Evolutionary conservation across 2,888 invertebrate genomes (phyloP).

Genomic region (Syrista parreyssii): DNA sequence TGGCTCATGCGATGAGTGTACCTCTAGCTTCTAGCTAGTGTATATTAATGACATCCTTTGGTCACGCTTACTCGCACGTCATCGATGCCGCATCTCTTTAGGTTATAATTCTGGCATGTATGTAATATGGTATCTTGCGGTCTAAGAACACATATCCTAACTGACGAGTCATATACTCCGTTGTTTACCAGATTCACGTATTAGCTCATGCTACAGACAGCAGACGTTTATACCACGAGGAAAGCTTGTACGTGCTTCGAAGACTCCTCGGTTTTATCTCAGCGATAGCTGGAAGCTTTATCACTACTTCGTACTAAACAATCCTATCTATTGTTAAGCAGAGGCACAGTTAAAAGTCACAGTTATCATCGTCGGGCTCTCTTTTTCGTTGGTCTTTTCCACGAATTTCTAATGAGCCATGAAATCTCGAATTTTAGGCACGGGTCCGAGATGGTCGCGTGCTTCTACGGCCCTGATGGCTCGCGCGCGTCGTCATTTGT

Average conservation of each 20-base stretch:
- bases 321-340: neutral
- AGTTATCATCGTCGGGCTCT: neutral
- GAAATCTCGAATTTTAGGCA: neutral
- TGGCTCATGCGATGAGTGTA: neutral
- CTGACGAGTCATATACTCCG: neutral
- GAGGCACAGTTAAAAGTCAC: neutral
- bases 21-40: neutral
- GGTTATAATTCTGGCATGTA: neutral
- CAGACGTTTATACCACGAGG: neutral
- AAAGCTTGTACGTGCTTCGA: neutral
- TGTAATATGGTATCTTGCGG: neutral
- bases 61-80: neutral
- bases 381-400: neutral
- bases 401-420: neutral
- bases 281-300: neutral
- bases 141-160: neutral
- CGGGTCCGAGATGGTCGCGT: conserved; percentile 30
- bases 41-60: neutral
- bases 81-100: neutral
- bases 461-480: conserved; percentile 44
- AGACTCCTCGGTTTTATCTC: neutral
- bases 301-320: neutral
- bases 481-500: conserved; percentile 39
- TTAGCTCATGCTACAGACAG: neutral
- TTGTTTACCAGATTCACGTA: neutral